Evolutionary conservation across 2,113 vertebrate species (phyloP), one percentile per base, ranked within the genome.

Genomic region (Pantherophis guttatus): DNA sequence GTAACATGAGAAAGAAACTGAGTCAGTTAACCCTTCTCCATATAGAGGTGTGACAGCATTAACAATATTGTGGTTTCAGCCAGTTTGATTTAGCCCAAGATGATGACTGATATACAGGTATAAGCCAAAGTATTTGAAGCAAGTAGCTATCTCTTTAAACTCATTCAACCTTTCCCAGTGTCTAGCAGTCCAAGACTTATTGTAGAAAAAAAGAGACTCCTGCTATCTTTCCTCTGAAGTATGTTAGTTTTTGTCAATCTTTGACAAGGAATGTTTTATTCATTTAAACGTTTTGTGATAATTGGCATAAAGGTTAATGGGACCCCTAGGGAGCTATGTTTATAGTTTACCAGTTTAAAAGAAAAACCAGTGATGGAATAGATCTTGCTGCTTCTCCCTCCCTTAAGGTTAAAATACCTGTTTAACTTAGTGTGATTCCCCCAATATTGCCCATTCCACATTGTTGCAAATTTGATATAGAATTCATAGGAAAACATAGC

Each of bases 231-330:
- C 50, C 12, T 94, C 85, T 94, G 54, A 93, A 94, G 53, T 3
- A 54, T 93, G 92, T 91, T 89, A 92, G 88, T 94, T 93, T 89
- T 92, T 10, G 19, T 91, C 5, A 1, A 5, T 57, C 93, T 96
- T 92, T 91, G 91, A 70, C 39, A 93, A 70, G 50, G 53, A 96
- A 91, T n/a, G 90, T 93, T 94, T 91, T 91, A 90, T 94, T 95
- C 59, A 50, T 85, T 93, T 90, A 90, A 93, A 86, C 65, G 29
- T 90, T 55, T 86, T 90, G 88, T 81, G 86, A 93, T 93, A 93
- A 93, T 39, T 39, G 39, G 39, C 39, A 86, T 53, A 62, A 75
- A 93, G 13, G 48, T 90, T 93, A 91, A 93, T 29, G 91, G 86
- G 54, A 11, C 81, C 62, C 62, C 90, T 39, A 53, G 58, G n/a